phyloP scores from a whole-genome alignment of 2,797 vertebrate genomes.

The Myotis daubentonii region DNA sequence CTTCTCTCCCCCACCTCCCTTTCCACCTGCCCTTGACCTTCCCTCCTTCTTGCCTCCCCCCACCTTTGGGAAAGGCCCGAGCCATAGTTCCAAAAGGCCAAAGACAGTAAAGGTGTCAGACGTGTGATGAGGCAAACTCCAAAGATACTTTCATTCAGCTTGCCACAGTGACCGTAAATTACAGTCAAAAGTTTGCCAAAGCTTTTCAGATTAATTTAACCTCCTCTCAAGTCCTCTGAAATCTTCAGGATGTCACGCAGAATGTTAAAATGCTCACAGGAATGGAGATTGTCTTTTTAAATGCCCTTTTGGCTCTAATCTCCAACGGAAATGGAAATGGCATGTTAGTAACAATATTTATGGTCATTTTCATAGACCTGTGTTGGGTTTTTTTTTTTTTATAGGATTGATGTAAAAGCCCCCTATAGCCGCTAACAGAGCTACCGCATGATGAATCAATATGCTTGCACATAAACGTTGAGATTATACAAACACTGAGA shows the following conservation, averaged over 20 bases:
- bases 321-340: constrained; percentile 55
- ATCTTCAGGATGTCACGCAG: constrained; percentile 26
- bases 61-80: constrained; percentile 76
- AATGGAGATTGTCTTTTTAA: background rate
- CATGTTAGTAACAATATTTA: constrained; percentile 55
- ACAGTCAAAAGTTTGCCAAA: constrained; percentile 53
- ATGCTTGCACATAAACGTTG: constrained; percentile 55
- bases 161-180: constrained; percentile 81
- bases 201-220: constrained; percentile 61
- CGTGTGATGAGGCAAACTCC: constrained; percentile 78
- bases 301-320: background rate
- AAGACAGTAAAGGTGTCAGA: constrained; percentile 83
- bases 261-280: constrained; percentile 53
- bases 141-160: constrained; percentile 82
- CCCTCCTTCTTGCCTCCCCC: background rate
- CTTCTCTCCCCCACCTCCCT: constrained; percentile 59
- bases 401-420: constrained; percentile 66
- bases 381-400: constrained; percentile 39
- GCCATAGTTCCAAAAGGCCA: constrained; percentile 83
- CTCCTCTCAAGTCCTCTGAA: constrained; percentile 17
- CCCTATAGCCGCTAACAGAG: background rate
- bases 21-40: constrained; percentile 45
- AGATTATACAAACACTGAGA: constrained; percentile 59
- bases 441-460: background rate
- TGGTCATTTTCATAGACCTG: constrained; percentile 41